These are phyloP conservation scores for Rhingia rostrata DNA, from an alignment of 2,888 invertebrate genomes.

Conservation along the genomic window DNA sequence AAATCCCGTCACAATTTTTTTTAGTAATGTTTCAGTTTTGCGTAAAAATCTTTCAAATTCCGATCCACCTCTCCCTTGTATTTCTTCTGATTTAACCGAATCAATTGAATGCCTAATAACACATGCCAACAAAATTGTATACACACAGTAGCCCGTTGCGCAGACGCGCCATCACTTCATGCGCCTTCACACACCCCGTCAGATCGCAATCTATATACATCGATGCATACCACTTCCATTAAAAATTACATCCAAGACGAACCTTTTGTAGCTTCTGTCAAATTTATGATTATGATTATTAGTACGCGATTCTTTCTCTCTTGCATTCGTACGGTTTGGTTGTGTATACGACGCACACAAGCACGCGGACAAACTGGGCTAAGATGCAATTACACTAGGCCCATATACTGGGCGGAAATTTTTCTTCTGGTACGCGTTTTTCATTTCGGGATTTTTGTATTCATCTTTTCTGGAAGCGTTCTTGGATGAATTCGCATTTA, in stretches of 20 bases:
- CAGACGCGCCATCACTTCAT: constrained; percentile 1
- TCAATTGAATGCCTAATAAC: constrained; percentile 45
- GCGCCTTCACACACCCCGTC: not conserved
- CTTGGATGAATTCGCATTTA: constrained; percentile 12
- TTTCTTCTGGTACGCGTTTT: constrained; percentile 36
- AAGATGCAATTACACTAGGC: constrained; percentile 31
- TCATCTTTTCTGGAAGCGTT: constrained; percentile 14
- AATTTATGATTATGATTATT: constrained; percentile 65
- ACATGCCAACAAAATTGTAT: not conserved
- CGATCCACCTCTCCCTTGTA: not conserved
- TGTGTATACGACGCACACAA: not conserved
- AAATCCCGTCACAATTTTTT: too few species aligned
- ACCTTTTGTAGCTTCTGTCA: constrained; percentile 56
- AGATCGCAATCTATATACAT: constrained; percentile 33
- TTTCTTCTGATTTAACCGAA: constrained; percentile 4
- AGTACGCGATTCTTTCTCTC: constrained; percentile 7
- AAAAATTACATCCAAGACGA: constrained; percentile 44
- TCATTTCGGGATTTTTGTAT: constrained; percentile 41
- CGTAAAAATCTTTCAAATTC: not conserved
- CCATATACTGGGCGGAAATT: constrained; percentile 6
- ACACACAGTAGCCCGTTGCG: constrained; percentile 25
- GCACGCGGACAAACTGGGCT: not conserved
- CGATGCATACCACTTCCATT: constrained; percentile 14
- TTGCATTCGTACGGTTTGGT: not conserved
- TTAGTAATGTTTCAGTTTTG: too few species aligned